Evolutionary conservation across 2,797 vertebrate genomes (phyloP).

Genomic region (Sus cebifrons): DNA sequence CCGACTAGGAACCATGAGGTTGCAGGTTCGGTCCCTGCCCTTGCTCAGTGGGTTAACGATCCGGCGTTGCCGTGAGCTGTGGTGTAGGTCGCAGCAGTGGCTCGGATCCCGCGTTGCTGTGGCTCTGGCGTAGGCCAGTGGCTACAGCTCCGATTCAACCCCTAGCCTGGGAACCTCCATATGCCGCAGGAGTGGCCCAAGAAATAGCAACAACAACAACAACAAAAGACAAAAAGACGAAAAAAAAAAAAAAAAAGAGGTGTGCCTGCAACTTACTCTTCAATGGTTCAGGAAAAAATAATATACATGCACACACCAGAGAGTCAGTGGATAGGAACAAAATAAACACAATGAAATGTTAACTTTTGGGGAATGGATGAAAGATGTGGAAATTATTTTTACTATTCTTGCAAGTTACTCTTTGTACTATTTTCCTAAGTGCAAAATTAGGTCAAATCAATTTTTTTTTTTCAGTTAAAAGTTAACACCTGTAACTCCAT

Average conservation of each 20-base stretch:
- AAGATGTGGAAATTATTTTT: not conserved
- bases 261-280: not conserved
- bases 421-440: not conserved
- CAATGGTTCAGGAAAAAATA: not conserved
- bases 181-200: too few relatives aligned
- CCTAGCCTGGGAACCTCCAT: too few relatives aligned
- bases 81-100: too few relatives aligned
- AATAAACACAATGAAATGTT: not conserved
- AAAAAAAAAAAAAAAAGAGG: not conserved
- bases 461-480: slow-evolving; percentile 1
- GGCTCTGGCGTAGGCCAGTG: too few relatives aligned
- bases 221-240: too few relatives aligned
- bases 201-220: too few relatives aligned
- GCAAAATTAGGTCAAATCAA: slow-evolving; percentile 29
- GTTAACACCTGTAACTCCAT: accelerated
- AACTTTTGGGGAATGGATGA: not conserved
- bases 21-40: too few relatives aligned
- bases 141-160: too few relatives aligned
- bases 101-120: too few relatives aligned
- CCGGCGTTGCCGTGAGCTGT: too few relatives aligned
- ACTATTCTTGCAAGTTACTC: not conserved
- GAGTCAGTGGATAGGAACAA: not conserved
- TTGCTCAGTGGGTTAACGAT: too few relatives aligned
- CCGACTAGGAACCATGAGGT: too few relatives aligned
- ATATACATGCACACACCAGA: not conserved